Base-by-base conservation (phyloP, 1,140 invertebrate genomes). In the Marisa cornuarietis region DNA sequence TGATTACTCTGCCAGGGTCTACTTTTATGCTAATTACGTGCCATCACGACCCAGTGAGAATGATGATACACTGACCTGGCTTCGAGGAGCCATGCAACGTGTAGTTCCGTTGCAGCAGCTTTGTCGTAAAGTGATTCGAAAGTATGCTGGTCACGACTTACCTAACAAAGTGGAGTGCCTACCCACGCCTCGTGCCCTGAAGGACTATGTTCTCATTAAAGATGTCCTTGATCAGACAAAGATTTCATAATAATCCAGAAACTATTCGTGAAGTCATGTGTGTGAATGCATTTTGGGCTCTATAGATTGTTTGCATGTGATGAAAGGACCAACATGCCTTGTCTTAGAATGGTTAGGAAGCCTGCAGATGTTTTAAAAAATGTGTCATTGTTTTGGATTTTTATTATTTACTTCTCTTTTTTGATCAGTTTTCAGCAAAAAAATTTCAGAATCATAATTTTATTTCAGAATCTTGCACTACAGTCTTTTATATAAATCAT, bases 131-230 rank as follows among this genome's bases (percentile, higher is more conserved):
- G 87, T 85, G 79, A 90, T 90, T 62, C 84, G 89, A 20, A 85
- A 85, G 79, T 81, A 84, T 52, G 81, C 88, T 20, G 89, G 89
- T 13, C 85, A 88, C 76, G 87, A 88, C 71, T 83, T 90, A 31
- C 80, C 79, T 49, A 79, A 85, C 65, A 89, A 87, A 58, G 86
- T 89, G 22, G 85, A 89, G 69, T 68, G 68, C 51, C 72, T 90
- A 71, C 88, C 88, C 18, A 87, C 89, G 78, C 89, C 89, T 14
- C 81, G 84, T 71, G 86, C 89, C 61, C 84, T 90, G 31, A 89
- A 89, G 77, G 89, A 90, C 74, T 90, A 86, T 77, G 86, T 90
- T 24, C 73, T 89, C 16, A 87, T 89, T 31, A 88, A 87, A 80
- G 88, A 88, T 72, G 78, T 89, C 66, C 81, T 84, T 62, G 84